Conservation (phyloP, 2,888 invertebrate genomes). For the Ormyrus labotus region DNA sequence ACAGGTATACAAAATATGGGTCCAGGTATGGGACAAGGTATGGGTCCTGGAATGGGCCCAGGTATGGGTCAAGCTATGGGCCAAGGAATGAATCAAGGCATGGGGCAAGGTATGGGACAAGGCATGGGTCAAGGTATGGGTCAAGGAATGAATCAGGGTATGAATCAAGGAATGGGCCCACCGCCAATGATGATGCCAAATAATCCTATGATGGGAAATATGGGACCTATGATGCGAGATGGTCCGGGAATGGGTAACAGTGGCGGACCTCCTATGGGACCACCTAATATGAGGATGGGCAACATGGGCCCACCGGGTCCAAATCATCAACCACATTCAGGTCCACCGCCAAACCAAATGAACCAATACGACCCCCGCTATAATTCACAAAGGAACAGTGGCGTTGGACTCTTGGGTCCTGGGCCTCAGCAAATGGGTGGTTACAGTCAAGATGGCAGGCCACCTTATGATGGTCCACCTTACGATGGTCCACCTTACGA, state of each 20-base stretch:
- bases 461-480: slow-evolving; percentile 61
- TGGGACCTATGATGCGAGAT: slow-evolving; percentile 72
- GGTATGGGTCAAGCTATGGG: too few relatives aligned
- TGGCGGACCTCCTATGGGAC: slow-evolving; percentile 60
- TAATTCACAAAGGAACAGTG: slow-evolving; percentile 64
- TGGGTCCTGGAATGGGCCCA: too few relatives aligned
- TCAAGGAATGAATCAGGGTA: background rate
- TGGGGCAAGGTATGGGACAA: slow-evolving; percentile 9
- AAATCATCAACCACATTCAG: slow-evolving; percentile 1
- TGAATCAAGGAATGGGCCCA: slow-evolving; percentile 28
- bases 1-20: slow-evolving; percentile 41
- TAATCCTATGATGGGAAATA: background rate
- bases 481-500: slow-evolving; percentile 42
- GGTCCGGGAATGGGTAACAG: slow-evolving; percentile 68
- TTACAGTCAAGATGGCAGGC: slow-evolving; percentile 65
- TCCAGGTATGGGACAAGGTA: background rate
- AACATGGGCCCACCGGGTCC: slow-evolving; percentile 67
- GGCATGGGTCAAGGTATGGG: slow-evolving; percentile 1
- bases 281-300: slow-evolving; percentile 79
- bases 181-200: slow-evolving; percentile 57
- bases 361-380: slow-evolving; percentile 69
- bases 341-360: slow-evolving; percentile 64
- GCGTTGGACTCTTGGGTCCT: slow-evolving; percentile 70
- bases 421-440: slow-evolving; percentile 65
- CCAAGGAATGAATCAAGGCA: too few relatives aligned